phyloP scores from a whole-genome alignment of 2,797 vertebrate genomes.

The Rousettus madagascariensis region DNA sequence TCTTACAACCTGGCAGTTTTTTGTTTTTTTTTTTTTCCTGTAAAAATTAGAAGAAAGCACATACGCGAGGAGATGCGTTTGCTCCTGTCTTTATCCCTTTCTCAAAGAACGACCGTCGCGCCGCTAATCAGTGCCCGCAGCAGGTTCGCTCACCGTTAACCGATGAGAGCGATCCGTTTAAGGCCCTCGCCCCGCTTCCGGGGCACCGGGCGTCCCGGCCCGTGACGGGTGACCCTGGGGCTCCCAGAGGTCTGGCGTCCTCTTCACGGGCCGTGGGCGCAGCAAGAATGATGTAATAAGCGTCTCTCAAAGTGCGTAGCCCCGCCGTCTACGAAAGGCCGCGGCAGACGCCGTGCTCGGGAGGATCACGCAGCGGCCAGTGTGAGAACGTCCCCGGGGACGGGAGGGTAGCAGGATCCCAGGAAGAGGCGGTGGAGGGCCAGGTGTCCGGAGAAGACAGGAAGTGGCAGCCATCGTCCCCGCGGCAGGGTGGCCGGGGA shows the following conservation, averaged over 20 bases:
- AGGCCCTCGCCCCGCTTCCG: neutral
- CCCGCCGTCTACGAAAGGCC: rapidly evolving
- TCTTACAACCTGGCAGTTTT: neutral
- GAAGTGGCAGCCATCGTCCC: rapidly evolving
- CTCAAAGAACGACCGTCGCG: neutral
- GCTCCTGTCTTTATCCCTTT: neutral
- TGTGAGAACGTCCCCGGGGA: neutral
- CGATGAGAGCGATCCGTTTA: neutral
- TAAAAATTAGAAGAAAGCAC: neutral
- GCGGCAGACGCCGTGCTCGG: neutral
- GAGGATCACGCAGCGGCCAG: neutral
- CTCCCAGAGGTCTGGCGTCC: neutral
- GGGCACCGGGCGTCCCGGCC: neutral
- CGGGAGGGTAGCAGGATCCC: neutral
- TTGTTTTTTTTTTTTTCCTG: neutral
- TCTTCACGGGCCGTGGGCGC: neutral
- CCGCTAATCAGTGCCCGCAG: neutral
- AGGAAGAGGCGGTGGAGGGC: neutral
- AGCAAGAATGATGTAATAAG: neutral
- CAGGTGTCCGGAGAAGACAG: neutral
- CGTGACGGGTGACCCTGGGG: neutral
- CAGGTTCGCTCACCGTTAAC: neutral
- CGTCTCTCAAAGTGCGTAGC: neutral
- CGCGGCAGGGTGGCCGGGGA: neutral
- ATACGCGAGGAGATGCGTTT: neutral